Conservation (phyloP, 2,888 invertebrate genomes). For the Venustoraphidia nigricollis region DNA sequence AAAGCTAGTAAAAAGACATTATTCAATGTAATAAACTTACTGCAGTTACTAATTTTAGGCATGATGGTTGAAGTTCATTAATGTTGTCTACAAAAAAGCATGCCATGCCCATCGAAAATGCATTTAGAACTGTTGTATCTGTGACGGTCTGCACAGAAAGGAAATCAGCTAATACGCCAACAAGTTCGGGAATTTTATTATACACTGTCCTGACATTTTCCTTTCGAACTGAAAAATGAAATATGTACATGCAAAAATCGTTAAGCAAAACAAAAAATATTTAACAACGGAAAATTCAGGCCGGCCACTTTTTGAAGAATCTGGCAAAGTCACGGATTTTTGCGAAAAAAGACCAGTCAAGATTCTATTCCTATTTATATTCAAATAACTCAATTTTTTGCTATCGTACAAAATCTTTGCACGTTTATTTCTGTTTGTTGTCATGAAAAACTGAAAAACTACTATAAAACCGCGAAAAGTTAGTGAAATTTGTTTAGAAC, state of each 20-base stretch:
- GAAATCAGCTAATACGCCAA: slow-evolving; percentile 71
- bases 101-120: slow-evolving; percentile 87
- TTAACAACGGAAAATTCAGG: background rate
- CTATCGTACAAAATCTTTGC: too few species aligned
- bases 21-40: slow-evolving; percentile 29
- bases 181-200: slow-evolving; percentile 75
- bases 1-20: too few species aligned
- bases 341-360: background rate
- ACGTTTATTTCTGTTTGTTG: too few species aligned
- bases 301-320: background rate
- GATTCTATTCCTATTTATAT: background rate
- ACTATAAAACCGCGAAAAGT: background rate
- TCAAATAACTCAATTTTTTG: too few species aligned
- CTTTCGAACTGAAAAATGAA: slow-evolving; percentile 30
- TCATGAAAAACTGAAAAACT: too few species aligned
- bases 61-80: slow-evolving; percentile 88
- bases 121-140: slow-evolving; percentile 85
- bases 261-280: too few species aligned
- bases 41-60: slow-evolving; percentile 87
- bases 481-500: background rate
- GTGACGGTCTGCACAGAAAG: slow-evolving; percentile 86
- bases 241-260: background rate
- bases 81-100: slow-evolving; percentile 99
- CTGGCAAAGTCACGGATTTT: background rate
- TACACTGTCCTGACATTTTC: slow-evolving; percentile 65